These are phyloP conservation scores for Ctenoplectra terminalis DNA, from an alignment of 1,140 invertebrate genomes.

Conservation along the genomic window DNA sequence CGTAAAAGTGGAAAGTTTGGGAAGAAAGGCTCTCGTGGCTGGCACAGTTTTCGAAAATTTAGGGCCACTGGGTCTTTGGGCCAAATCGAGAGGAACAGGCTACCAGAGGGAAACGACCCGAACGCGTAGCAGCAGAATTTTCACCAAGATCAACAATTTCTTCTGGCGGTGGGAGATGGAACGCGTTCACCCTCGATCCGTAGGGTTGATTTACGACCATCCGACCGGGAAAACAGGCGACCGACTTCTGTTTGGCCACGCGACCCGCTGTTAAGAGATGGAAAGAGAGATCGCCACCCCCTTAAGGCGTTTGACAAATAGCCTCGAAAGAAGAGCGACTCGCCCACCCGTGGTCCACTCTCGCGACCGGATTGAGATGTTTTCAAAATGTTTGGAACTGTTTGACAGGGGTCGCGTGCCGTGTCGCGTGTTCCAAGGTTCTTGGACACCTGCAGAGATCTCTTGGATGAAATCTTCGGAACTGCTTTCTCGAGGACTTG, in stretches of 20 bases:
- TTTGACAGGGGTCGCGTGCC: constrained; percentile 75
- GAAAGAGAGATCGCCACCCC: constrained; percentile 27
- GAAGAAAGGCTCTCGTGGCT: constrained; percentile 53
- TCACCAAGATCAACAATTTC: constrained; percentile 41
- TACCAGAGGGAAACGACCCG: background rate
- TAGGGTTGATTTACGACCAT: constrained; percentile 52
- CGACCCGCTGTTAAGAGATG: constrained; percentile 60
- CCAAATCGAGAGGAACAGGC: background rate
- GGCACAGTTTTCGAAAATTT: constrained; percentile 71
- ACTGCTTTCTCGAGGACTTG: too few species aligned
- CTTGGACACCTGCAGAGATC: background rate
- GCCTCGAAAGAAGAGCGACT: constrained; percentile 26
- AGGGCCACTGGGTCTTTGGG: constrained; percentile 67
- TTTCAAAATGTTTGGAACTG: constrained; percentile 75
- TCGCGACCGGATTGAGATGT: constrained; percentile 69
- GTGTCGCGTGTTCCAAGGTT: background rate
- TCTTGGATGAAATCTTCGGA: constrained; percentile 1
- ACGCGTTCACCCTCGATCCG: background rate
- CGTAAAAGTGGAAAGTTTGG: constrained; percentile 65
- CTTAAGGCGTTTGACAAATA: constrained; percentile 64
- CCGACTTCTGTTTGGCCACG: constrained; percentile 64
- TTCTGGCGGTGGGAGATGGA: too few species aligned
- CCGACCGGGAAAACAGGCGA: constrained; percentile 23
- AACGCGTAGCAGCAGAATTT: constrained; percentile 15
- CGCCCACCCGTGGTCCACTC: constrained; percentile 61